A percentile compares a stretch with the other conserved stretches of the same genome.
These are phyloP conservation scores for Solenopsis invicta DNA, from an alignment of 1,140 invertebrate genomes.

Conservation along the genomic window DNA sequence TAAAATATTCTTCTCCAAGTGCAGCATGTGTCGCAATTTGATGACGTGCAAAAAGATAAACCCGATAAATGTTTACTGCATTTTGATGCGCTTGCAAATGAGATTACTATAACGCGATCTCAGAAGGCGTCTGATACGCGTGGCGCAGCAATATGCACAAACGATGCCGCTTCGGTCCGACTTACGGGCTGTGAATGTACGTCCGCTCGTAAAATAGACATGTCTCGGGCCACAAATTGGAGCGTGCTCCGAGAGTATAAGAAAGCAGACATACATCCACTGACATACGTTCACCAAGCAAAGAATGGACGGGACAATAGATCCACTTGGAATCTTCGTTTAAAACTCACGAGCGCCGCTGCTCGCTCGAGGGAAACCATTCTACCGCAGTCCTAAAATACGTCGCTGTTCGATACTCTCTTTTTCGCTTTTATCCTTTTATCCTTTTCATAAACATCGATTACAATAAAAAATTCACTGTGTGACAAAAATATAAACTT, in stretches of 20 bases:
- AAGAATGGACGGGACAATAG: constrained; percentile 51
- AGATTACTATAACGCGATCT: not conserved
- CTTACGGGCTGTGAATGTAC: constrained; percentile 34
- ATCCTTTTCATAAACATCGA: not conserved
- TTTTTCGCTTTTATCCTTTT: not conserved
- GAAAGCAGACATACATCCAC: constrained; percentile 62
- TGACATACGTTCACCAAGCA: constrained; percentile 41
- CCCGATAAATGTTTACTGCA: not conserved
- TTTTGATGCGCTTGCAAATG: not conserved
- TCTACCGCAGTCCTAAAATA: not conserved
- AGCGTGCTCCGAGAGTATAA: constrained; percentile 56
- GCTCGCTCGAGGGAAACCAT: not conserved
- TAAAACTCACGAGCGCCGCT: constrained; percentile 52
- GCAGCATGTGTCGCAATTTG: not conserved
- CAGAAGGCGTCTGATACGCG: not conserved
- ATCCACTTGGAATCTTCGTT: constrained; percentile 58
- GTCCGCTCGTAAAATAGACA: constrained; percentile 53
- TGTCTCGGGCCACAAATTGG: constrained; percentile 56
- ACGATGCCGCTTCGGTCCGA: constrained; percentile 27
- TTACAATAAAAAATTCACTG: not conserved
- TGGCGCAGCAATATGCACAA: constrained; percentile 33
- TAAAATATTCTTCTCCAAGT: not conserved
- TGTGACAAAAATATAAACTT: not conserved
- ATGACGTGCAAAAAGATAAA: not conserved
- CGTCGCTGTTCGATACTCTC: not conserved